Base-by-base conservation (phyloP, 2,113 vertebrate species). In the Lathamus discolor region DNA sequence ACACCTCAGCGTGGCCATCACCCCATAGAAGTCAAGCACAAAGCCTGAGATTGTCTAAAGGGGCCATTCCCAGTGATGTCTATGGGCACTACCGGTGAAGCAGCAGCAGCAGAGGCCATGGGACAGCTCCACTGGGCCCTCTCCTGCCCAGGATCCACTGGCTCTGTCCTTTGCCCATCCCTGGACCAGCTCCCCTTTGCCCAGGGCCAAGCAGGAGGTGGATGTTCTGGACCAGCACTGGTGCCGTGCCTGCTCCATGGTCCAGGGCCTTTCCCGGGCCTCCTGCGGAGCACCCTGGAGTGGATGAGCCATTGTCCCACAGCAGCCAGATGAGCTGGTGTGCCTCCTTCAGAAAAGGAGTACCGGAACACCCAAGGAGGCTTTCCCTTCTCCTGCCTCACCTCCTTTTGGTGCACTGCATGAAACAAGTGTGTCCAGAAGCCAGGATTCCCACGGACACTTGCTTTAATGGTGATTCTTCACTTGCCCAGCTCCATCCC, bases 271-370 rank as follows among this genome's bases (percentile, higher is more conserved):
- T 13, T 54, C 74, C 79, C 88, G 90, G 55, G 35, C 39, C 79
- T 80, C 52, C 88, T 0, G 0, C 77, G 10, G 90, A 15, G 90
- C 61, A 75, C 55, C 37, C 55, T 0, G 0, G 10, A 35, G 79
- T 3, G 8, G 90, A 91, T 87, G 86, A 81, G 70, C 76, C 7
- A 2, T 28, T 84, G 14, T 23, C 44, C 46, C 1, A 4, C 92
- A 93, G 83, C 3, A 2, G 69, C 70, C 0, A 2, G 83, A 37
- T 2, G 10, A 81, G 70, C 69, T 4, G 4, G 5, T 88, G 55
- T 76, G 79, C 29, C 39, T 90, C 70, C 88, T 96, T 81, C 95
- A 93, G 90, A 76, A 91, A 93, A 85, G 88, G 86, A 90, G 95
- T 94, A 91, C 79, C 48, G 35, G 61, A 93, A 67, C 76, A 86